These are phyloP conservation scores for Edolisoma coerulescens DNA, from an alignment of 2,113 vertebrate species.

Conservation along the genomic window DNA sequence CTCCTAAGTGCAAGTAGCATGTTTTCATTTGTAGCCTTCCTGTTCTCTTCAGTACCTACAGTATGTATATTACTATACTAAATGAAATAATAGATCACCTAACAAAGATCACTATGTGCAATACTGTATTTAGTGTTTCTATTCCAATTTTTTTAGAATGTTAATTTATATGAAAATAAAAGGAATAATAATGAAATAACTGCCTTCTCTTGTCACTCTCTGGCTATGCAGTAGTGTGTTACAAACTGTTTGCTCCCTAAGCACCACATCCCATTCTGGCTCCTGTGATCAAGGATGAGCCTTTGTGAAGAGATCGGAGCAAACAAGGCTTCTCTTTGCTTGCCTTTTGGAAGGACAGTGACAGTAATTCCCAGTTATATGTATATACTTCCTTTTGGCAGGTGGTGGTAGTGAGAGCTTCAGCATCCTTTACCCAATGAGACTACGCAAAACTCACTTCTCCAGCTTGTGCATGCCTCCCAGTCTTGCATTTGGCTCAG, in stretches of 20 bases:
- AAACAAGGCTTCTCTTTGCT: not conserved
- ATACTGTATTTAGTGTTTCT: conserved; percentile 88
- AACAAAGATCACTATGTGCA: conserved; percentile 84
- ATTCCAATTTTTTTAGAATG: conserved; percentile 81
- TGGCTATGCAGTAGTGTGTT: not conserved
- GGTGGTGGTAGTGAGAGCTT: not conserved
- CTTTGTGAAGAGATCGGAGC: not conserved
- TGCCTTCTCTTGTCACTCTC: conserved; percentile 4
- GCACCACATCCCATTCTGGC: not conserved
- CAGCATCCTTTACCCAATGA: not conserved
- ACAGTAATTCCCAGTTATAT: not conserved
- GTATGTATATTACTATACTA: conserved; percentile 75
- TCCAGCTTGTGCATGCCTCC: not conserved
- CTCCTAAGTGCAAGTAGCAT: conserved; percentile 68
- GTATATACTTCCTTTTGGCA: not conserved
- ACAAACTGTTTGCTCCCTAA: not conserved
- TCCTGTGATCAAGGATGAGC: not conserved
- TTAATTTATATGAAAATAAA: conserved; percentile 91
- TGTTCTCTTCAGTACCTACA: conserved; percentile 64
- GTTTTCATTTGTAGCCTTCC: conserved; percentile 71
- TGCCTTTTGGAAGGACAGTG: not conserved
- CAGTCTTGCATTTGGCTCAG: not conserved
- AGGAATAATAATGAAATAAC: conserved; percentile 74
- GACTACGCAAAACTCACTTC: not conserved
- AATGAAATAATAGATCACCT: conserved; percentile 73